Base-by-base conservation (phyloP, 1,140 invertebrate species). In the Procambarus virginalis region DNA sequence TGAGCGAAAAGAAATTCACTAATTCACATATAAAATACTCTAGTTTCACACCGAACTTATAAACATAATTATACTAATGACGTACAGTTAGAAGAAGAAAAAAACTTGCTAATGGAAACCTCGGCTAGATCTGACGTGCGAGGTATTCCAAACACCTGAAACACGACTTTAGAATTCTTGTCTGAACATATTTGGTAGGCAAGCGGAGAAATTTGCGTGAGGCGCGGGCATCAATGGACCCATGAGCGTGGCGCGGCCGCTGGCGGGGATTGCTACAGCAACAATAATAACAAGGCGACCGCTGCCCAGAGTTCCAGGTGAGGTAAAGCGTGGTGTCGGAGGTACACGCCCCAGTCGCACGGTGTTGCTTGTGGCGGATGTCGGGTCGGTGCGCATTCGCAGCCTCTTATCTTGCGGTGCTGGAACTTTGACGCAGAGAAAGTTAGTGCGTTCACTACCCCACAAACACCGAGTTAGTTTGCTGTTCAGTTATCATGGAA, bases 281-380 rank as follows among this genome's bases (percentile, higher is more conserved):
- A 73, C 68, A 73, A n/a, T 34, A 73, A 73, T 73, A 73, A 73
- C 68, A 73, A 73, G 68, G 68, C 68, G 68, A 34, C 5, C n/a
- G 10, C 20, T 20, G 2, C 68, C n/a, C 20, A 1, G 68, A 73
- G 68, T 73, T 73, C n/a, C 68, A 73, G 68, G 68, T 73, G 68
- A 73, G 68, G n/a, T 9, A 6, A 34, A 34, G 68, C 20, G n/a
- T 20, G 64, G 12, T 68, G 5, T 34, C 34, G 34, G 34, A 68
- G 17, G 20, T 0, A 5, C 64, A 17, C 10, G 55, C 55, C 8
- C 55, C 14, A 12, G 4, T 68, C 12, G 64, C 12, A 17, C 20
- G 5, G 64, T 68, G 10, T 5, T n/a, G 64, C 12, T n/a, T 20
- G 20, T n/a, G 64, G 64, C 20, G 64, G 64, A 68, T 10, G 12